phyloP scores from a whole-genome alignment of 2,113 vertebrate species.

The Salvelinus namaycush region DNA sequence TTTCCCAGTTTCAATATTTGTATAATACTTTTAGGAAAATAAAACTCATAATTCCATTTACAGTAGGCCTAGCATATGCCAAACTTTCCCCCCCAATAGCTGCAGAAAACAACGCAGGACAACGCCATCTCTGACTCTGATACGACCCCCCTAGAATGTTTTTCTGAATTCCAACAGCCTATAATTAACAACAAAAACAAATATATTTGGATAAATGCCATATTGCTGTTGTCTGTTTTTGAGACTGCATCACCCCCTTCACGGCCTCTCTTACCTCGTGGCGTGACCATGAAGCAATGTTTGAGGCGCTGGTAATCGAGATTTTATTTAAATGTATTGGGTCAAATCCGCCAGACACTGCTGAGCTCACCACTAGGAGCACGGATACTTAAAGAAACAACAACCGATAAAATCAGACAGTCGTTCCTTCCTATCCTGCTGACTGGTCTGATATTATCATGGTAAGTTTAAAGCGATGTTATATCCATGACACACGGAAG shows the following conservation, averaged over 20 bases:
- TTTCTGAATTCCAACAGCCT: conserved; percentile 37
- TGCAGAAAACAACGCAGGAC: background rate
- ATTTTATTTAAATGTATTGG: conserved; percentile 69
- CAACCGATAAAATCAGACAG: conserved; percentile 32
- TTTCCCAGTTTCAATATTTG: conserved; percentile 78
- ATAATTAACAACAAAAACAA: background rate
- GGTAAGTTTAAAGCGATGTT: conserved; percentile 49
- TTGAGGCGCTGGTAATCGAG: conserved; percentile 69
- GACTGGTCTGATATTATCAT: conserved; percentile 15
- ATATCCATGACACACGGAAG: background rate
- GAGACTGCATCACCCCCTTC: conserved; percentile 43
- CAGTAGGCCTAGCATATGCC: conserved; percentile 33
- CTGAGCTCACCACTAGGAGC: conserved; percentile 40
- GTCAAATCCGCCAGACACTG: conserved; percentile 68
- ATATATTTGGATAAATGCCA: background rate
- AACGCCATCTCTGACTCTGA: background rate
- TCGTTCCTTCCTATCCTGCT: conserved; percentile 15
- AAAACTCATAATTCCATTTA: conserved; percentile 44
- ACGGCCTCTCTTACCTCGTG: conserved; percentile 68
- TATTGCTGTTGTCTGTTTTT: conserved; percentile 17
- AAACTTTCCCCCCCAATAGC: conserved; percentile 26
- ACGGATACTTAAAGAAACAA: conserved; percentile 45
- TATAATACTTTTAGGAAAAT: conserved; percentile 81
- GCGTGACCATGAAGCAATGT: conserved; percentile 71
- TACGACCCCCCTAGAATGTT: background rate